Base-by-base conservation (phyloP, 2,888 invertebrate species). In the Uloborus plumipes region DNA sequence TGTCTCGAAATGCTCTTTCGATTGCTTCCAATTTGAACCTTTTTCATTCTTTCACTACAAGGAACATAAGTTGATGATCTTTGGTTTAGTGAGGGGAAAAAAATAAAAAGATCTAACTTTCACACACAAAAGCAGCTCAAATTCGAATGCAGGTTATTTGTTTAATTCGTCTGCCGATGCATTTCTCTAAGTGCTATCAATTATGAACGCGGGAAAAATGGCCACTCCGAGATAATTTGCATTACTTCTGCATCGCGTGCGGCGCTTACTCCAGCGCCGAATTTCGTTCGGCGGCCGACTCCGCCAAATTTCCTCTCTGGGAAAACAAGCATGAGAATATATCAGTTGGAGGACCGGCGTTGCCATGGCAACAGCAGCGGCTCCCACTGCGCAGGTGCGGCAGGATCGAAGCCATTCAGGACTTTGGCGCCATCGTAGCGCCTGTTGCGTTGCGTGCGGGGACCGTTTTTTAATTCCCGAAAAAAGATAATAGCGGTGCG, bases 371-470 rank as follows among this genome's bases (percentile, higher is more conserved):
- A 74, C 78, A 20, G 62, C 13, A 20, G 18, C 6, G 20, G 3
- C 1, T 39, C 6, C 20, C 18, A 51, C 13, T 67, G 73, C 79
- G 79, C 79, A 79, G 59, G 73, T 66, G 72, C 73, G 31, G 53
- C 16, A 16, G 14, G 22, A 62, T 15, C 51, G 53, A 50, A 51
- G 51, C 53, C 70, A 76, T 61, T 62, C 61, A 67, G 62, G 69
- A 55, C 31, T 55, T 61, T n/a, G 74, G 58, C 74, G 74, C 67
- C 69, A 61, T 74, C 62, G 50, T 31, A 59, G 70, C 64, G 80
- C 80, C 80, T 80, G 80, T 80, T 80, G 80, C 80, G 49, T 80
- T 80, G 80, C 80, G 80, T 80, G 80, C 80, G 26, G 26, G 65
- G 26, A 69, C 69, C 72, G 20, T 61, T 77, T 77, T 80, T 79